phyloP scores from a whole-genome alignment of 2,797 vertebrate genomes.

The Coregonus suidteri region DNA sequence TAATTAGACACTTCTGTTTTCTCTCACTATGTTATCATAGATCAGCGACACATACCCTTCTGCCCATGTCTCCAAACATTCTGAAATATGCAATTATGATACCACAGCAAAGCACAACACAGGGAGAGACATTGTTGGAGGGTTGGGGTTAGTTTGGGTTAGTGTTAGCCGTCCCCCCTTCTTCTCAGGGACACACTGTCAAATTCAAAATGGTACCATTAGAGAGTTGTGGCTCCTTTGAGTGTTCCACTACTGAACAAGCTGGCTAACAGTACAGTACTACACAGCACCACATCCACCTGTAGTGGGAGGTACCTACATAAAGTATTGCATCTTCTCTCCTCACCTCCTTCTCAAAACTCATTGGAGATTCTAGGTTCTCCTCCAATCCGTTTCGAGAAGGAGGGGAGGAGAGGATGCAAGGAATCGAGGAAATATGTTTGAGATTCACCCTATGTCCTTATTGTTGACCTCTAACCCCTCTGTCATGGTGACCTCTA shows the following conservation, averaged over 20 bases:
- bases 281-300: neutral
- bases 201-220: constrained; percentile 21
- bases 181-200: constrained; percentile 27
- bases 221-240: constrained; percentile 46
- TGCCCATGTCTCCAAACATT: constrained; percentile 31
- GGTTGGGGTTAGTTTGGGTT: constrained; percentile 33
- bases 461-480: too few species aligned
- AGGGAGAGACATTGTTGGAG: constrained; percentile 36
- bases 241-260: constrained; percentile 21
- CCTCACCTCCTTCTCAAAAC: neutral
- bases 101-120: constrained; percentile 42
- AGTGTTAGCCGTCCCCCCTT: constrained; percentile 22
- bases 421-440: too few species aligned
- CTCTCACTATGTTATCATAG: constrained; percentile 53
- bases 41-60: constrained; percentile 34
- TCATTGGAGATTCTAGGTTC: neutral
- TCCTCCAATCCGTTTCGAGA: neutral
- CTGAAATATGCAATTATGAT: constrained; percentile 39
- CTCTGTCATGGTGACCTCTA: neutral
- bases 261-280: constrained; percentile 31
- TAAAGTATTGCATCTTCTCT: neutral
- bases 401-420: too few species aligned
- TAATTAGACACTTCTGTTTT: constrained; percentile 48
- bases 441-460: too few species aligned
- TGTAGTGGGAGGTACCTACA: neutral